Evolutionary conservation across 2,888 invertebrate genomes (phyloP), one percentile per base, ranked within the genome.

Genomic region (Dasypogon diadema): DNA sequence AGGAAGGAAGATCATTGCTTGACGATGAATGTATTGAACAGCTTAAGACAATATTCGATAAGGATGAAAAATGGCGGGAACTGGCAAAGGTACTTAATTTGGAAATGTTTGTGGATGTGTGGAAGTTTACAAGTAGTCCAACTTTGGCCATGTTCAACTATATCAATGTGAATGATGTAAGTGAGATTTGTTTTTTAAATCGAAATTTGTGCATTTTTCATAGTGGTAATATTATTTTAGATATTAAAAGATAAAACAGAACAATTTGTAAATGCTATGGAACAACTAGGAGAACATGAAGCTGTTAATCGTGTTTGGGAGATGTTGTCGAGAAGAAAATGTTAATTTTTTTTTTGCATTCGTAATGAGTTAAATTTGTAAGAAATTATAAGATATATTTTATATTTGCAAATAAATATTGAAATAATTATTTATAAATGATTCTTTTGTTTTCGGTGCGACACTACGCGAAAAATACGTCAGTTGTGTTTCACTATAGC

Each of bases 71-170:
- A 22, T 92, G 92, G 92, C 87, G 87, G 55, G 85, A 84, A 77
- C 84, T 93, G 18, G 91, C 90, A 0, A 82, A 83, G 12, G 84
- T 88, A 1, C 84, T 91, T 63, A 86, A 88, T 4, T 86, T 89
- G 68, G 87, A 87, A 18, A 63, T 3, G 14, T 42, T 16, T 21
- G 1, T 42, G 16, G 21, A 42, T 51, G 22, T 89, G 79, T 88
- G 89, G 83, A 84, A 84, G 37, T 83, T 84, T 56, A 84, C 87
- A 4, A 83, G 83, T 63, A 88, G 88, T 80, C 89, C 90, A 46
- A 87, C 91, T 0, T 84, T 86, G 75, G 87, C 87, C 1, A 86
- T 92, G 79, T 85, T 93, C 0, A 86, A 86, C 54, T 89, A 89
- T 76, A 82, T 89, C 12, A 56, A 56, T 22, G 16, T 58, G 26